Base-by-base conservation (phyloP, 2,113 vertebrate species). In the Glaucidium brasilianum region DNA sequence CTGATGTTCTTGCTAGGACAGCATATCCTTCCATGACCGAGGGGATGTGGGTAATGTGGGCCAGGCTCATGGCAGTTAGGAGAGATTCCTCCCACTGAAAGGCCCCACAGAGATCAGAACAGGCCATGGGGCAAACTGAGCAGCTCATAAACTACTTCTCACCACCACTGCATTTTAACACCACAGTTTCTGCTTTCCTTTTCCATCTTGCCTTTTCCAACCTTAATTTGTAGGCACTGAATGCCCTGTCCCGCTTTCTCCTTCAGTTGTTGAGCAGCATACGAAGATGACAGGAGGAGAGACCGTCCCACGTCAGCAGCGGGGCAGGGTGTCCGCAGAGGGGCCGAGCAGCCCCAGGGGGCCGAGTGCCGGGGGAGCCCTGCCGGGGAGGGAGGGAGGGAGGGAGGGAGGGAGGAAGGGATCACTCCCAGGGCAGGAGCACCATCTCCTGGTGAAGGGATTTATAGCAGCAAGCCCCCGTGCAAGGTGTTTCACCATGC, bases 381-480 rank as follows among this genome's bases (percentile, higher is more conserved):
- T 7, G 68, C 9, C 20, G 4, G 1, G 43, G 22, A 4, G 53
- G 27, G 18, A 82, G 17, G n/a, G n/a, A n/a, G 1, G 43, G 22
- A 4, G 53, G 27, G 18, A 82, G 17, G n/a, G n/a, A n/a, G 1
- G 43, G 22, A 4, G 53, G 27, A 16, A 82, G 17, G n/a, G 30
- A 22, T 69, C 56, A 90, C 91, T 79, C 15, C 64, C 87, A 5
- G 95, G 77, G 73, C 95, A 90, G 92, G 68, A 97, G 94, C 96
- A 84, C 97, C 96, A 97, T 91, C 97, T 97, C 71, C 92, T 68
- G 97, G 96, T 23, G 14, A 72, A 60, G 19, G 34, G 39, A 39
- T 79, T 90, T 37, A 84, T 55, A 59, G 89, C 93, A 85, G 21
- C 34, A 34, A 68, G 13, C 3, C 68, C 55, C 30, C 18, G 0